Evolutionary conservation across 2,797 vertebrate genomes (phyloP).

Genomic region (Calcarius lapponicus): DNA sequence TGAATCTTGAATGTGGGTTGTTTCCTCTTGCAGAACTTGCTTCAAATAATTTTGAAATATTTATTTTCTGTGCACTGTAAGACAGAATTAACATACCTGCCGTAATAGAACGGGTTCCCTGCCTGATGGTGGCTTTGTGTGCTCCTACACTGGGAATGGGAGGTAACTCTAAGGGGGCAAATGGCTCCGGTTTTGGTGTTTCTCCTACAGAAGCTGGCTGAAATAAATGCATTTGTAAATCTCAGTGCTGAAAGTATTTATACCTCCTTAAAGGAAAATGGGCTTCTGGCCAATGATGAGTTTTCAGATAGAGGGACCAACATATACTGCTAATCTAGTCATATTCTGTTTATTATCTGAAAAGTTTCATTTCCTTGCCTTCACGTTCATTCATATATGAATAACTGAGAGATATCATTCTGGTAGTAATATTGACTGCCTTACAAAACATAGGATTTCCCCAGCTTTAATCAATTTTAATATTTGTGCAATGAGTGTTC

Average conservation of each 20-base stretch:
- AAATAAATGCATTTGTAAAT: not conserved
- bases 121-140: not conserved
- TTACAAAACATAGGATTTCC: not conserved
- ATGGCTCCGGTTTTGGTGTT: not conserved
- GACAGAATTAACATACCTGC: not conserved
- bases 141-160: rapidly evolving
- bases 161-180: not conserved
- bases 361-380: not conserved
- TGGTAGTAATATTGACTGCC: not conserved
- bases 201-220: not conserved
- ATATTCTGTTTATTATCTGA: not conserved
- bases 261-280: not conserved
- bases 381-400: not conserved
- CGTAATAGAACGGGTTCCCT: rapidly evolving
- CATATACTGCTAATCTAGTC: not conserved
- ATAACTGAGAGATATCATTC: not conserved
- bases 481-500: not conserved
- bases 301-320: not conserved
- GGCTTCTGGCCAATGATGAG: not conserved
- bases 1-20: not conserved
- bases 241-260: not conserved
- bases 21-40: not conserved
- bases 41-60: not conserved
- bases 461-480: not conserved
- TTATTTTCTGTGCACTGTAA: not conserved